Base-by-base conservation (phyloP, 1,140 invertebrate genomes). In the Brachionus calyciflorus region DNA sequence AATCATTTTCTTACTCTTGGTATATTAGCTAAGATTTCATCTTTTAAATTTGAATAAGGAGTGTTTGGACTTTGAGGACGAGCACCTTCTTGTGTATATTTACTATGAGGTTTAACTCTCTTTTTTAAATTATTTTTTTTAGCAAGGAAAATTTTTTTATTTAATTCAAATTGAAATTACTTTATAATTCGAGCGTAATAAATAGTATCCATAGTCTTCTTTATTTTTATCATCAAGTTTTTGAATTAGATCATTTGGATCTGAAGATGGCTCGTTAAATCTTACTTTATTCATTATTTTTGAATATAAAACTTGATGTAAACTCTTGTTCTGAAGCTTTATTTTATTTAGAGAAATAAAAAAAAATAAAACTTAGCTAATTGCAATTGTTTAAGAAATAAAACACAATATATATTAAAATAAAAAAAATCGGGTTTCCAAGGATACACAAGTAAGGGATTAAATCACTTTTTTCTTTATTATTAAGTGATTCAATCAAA, bases 31-130 rank as follows among this genome's bases (percentile, higher is more conserved):
- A 82, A 78, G 75, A 83, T 81, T 78, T 77, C 78, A 6, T 84
- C 81, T 77, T 80, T 82, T 5, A 84, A 69, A 21, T 79, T 79
- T 37, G 83, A 83, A 78, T 84, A 84, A 12, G 79, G 81, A 63
- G 80, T 79, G 78, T 81, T 80, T 1, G 82, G 78, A 5, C 82
- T 83, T 41, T 81, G 68, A 3, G 82, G 82, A 17, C 79, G 77
- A 26, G 46, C 49, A 10, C 73, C 73, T 76, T 76, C 73, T 57
- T 57, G 40, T 12, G 73, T 76, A 19, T 76, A 76, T 17, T 76
- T 73, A 19, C 46, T 51, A 21, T 73, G 46, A 30, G 69, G 46
- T 24, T 73, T 73, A 12, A 73, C 69, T 46, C 69, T 49, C 69
- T 73, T 9, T 57, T 46, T 55, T 26, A 55, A 2, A 28, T 12